Conservation (phyloP, 1,140 invertebrate genomes). For the Aphidius ervi region DNA sequence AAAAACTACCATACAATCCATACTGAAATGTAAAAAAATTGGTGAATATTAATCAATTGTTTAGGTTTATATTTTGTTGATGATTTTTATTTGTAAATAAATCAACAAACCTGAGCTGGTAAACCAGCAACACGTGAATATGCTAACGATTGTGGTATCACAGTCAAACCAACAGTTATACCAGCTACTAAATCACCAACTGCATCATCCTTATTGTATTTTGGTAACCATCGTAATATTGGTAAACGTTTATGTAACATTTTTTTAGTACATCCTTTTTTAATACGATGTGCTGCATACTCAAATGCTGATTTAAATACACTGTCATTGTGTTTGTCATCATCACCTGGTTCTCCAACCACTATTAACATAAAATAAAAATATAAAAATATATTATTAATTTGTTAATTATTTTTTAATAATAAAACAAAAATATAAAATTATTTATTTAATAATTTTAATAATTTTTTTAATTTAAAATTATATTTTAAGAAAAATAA, state of each 20-base stretch:
- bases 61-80: neutral
- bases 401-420: neutral
- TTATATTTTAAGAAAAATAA: too few relatives aligned
- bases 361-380: slow-evolving; percentile 31
- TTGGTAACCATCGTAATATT: slow-evolving; percentile 68
- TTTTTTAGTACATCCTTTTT: slow-evolving; percentile 58
- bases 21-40: slow-evolving; percentile 57
- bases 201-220: slow-evolving; percentile 64
- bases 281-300: slow-evolving; percentile 43
- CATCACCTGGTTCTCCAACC: slow-evolving; percentile 43
- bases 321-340: slow-evolving; percentile 36
- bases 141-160: slow-evolving; percentile 76
- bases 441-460: too few relatives aligned
- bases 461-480: too few relatives aligned
- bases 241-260: slow-evolving; percentile 67
- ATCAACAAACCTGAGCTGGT: slow-evolving; percentile 59
- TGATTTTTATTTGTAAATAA: neutral
- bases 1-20: slow-evolving; percentile 86
- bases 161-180: slow-evolving; percentile 79
- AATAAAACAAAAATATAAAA: too few relatives aligned
- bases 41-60: neutral
- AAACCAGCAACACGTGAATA: slow-evolving; percentile 81
- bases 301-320: slow-evolving; percentile 32
- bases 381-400: neutral
- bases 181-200: slow-evolving; percentile 80